Percentiles rank a stretch among this genome's conserved stretches.
Conservation (phyloP, 2,888 invertebrate genomes). For the Cyclophora albipunctata region DNA sequence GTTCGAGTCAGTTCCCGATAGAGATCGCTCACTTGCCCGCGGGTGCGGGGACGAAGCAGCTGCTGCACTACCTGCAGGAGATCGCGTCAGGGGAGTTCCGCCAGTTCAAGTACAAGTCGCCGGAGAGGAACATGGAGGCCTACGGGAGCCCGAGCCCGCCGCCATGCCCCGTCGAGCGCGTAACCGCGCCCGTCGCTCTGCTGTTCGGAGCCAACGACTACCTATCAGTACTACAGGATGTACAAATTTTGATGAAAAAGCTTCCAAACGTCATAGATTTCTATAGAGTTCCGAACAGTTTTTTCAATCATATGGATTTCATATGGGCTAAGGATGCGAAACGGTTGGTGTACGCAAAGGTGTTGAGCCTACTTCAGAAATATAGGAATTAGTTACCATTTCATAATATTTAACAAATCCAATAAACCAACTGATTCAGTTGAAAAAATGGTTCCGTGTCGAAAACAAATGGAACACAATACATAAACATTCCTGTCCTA, state of each 20-base stretch:
- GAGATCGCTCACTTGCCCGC: slow-evolving; percentile 30
- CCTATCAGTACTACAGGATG: slow-evolving; percentile 19
- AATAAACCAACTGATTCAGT: too few relatives aligned
- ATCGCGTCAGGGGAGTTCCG: slow-evolving; percentile 21
- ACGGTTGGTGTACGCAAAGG: slow-evolving; percentile 12
- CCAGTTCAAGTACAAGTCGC: slow-evolving; percentile 21
- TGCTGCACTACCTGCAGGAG: slow-evolving; percentile 36
- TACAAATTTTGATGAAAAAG: slow-evolving; percentile 14
- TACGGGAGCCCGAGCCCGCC: slow-evolving; percentile 16
- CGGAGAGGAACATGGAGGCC: slow-evolving; percentile 14
- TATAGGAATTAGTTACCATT: background rate
- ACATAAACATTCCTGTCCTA: too few relatives aligned
- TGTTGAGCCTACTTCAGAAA: slow-evolving; percentile 4
- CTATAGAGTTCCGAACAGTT: slow-evolving; percentile 15
- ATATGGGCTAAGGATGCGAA: slow-evolving; percentile 26
- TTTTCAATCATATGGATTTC: slow-evolving; percentile 30
- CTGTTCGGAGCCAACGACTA: slow-evolving; percentile 27
- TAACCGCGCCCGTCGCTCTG: slow-evolving; percentile 22
- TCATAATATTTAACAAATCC: too few relatives aligned
- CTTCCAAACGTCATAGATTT: slow-evolving; percentile 21
- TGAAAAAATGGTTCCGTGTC: too few relatives aligned
- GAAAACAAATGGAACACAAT: too few relatives aligned
- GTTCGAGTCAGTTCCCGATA: slow-evolving; percentile 14
- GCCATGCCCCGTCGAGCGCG: slow-evolving; percentile 2
- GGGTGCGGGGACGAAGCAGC: slow-evolving; percentile 58